phyloP scores from a whole-genome alignment of 2,113 vertebrate genomes.

The Percopsis transmontana region DNA sequence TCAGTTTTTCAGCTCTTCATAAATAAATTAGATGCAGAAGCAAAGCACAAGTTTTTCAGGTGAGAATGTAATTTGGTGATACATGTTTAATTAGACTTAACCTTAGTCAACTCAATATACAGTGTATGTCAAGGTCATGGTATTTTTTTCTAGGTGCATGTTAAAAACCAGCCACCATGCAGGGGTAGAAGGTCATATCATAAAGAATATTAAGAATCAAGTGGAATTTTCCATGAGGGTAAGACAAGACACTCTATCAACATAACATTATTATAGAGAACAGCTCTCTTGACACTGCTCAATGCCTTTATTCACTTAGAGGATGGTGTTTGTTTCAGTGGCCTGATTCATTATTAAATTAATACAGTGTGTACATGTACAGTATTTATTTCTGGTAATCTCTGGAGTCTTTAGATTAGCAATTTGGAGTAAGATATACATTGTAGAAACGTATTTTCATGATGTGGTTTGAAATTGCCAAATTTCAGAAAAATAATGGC shows the following conservation, averaged over 20 bases:
- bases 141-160: slow-evolving; percentile 81
- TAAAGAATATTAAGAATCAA: slow-evolving; percentile 93
- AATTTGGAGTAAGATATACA: too few relatives aligned
- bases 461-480: too few relatives aligned
- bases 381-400: too few relatives aligned
- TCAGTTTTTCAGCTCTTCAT: slow-evolving; percentile 88
- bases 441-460: too few relatives aligned
- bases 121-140: not conserved
- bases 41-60: slow-evolving; percentile 93
- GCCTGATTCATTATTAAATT: not conserved
- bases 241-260: slow-evolving; percentile 38
- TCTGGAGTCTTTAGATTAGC: too few relatives aligned
- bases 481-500: too few relatives aligned
- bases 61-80: slow-evolving; percentile 53
- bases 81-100: not conserved
- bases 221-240: slow-evolving; percentile 85
- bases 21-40: slow-evolving; percentile 86
- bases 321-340: not conserved
- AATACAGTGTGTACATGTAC: too few relatives aligned
- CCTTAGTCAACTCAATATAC: not conserved
- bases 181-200: slow-evolving; percentile 87
- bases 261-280: not conserved
- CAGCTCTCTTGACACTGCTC: not conserved
- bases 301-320: not conserved
- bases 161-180: slow-evolving; percentile 90